Percentiles rank a stretch among this genome's conserved stretches.
Conservation (phyloP, 1,140 invertebrate genomes). For the Colletes gigas region DNA sequence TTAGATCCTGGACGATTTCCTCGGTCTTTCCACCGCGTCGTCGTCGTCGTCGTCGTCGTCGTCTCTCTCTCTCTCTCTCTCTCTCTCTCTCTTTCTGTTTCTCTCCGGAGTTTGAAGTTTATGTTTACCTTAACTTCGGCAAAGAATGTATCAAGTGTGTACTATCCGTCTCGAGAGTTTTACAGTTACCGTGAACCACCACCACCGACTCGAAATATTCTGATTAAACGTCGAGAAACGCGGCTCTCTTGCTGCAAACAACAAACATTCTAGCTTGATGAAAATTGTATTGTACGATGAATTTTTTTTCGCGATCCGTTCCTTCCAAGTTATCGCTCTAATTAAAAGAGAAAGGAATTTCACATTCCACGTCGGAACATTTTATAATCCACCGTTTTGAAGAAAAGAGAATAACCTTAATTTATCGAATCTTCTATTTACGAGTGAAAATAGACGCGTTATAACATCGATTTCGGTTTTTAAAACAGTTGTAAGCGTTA, state of each 20-base stretch:
- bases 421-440: too few species aligned
- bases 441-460: too few species aligned
- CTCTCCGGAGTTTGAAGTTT: slow-evolving; percentile 55
- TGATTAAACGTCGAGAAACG: slow-evolving; percentile 60
- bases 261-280: slow-evolving; percentile 60
- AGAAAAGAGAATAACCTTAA: not conserved
- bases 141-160: slow-evolving; percentile 68
- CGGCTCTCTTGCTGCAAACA: slow-evolving; percentile 52
- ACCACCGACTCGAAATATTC: slow-evolving; percentile 49
- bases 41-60: too few species aligned
- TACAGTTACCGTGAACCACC: slow-evolving; percentile 54
- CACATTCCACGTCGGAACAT: too few species aligned
- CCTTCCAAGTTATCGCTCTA: slow-evolving; percentile 4
- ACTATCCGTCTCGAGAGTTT: slow-evolving; percentile 64
- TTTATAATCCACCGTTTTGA: not conserved
- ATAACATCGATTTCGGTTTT: too few species aligned
- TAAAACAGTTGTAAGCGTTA: too few species aligned
- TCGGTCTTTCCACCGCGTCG: not conserved
- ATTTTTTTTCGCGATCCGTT: slow-evolving; percentile 32
- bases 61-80: slow-evolving; percentile 10
- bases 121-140: slow-evolving; percentile 63
- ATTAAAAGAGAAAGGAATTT: slow-evolving; percentile 14
- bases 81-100: slow-evolving; percentile 28
- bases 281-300: slow-evolving; percentile 56
- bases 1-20: slow-evolving; percentile 28